phyloP scores from a whole-genome alignment of 2,888 invertebrate species.

The Sisyra terminalis region DNA sequence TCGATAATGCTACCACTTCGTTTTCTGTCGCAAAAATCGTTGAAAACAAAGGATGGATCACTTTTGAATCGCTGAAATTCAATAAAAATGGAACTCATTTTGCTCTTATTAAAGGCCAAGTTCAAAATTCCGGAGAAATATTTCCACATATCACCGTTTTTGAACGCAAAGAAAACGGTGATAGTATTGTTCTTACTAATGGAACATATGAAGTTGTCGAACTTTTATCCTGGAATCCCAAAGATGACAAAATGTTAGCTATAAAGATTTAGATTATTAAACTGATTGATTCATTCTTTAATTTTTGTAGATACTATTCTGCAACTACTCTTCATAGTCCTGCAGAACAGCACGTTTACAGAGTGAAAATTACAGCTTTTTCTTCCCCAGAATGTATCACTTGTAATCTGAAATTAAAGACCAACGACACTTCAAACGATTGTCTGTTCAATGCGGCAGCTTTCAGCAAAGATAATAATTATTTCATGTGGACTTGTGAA shows the following conservation, averaged over 20 bases:
- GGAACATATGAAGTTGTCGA: constrained; percentile 56
- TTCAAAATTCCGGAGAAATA: constrained; percentile 29
- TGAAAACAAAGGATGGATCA: constrained; percentile 46
- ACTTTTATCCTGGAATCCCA: constrained; percentile 54
- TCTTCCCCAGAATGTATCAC: constrained; percentile 52
- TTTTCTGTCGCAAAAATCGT: not conserved
- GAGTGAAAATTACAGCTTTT: constrained; percentile 26
- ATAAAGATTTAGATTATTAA: not conserved
- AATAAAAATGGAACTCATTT: constrained; percentile 49
- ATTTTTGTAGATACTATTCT: constrained; percentile 56
- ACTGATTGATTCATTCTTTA: constrained; percentile 6
- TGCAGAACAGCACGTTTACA: constrained; percentile 66
- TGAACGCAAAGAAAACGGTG: constrained; percentile 26
- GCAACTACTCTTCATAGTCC: constrained; percentile 63
- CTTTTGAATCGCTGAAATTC: constrained; percentile 52
- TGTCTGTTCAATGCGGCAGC: constrained; percentile 54
- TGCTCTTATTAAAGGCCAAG: constrained; percentile 49
- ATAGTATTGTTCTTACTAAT: constrained; percentile 30
- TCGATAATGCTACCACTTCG: constrained; percentile 1
- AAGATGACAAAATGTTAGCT: constrained; percentile 49
- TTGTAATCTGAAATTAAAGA: constrained; percentile 39
- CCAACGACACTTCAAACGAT: not conserved
- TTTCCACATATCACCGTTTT: constrained; percentile 50
- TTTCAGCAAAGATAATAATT: constrained; percentile 47
- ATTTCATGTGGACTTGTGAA: constrained; percentile 59